phyloP scores from a whole-genome alignment of 2,113 vertebrate species.

The Aphelocoma coerulescens region DNA sequence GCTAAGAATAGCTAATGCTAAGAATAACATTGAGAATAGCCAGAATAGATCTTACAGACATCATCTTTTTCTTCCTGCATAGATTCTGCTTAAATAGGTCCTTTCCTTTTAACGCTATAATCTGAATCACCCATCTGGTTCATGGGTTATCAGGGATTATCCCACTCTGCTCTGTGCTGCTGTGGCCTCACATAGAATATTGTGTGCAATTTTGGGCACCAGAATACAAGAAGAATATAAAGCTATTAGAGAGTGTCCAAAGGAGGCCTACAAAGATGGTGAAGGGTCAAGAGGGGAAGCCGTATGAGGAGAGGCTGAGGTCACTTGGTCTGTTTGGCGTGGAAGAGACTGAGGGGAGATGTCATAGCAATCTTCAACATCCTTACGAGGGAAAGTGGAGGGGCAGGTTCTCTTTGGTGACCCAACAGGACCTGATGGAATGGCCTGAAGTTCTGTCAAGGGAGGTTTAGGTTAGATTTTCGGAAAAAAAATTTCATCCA shows the following conservation, averaged over 20 bases:
- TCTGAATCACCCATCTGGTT: neutral
- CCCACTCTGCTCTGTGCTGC: neutral
- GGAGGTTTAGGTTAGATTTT: neutral
- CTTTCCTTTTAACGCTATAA: neutral
- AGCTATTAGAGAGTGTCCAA: neutral
- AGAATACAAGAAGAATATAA: neutral
- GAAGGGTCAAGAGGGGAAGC: neutral
- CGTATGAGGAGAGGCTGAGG: neutral
- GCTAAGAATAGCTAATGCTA: conserved; percentile 1
- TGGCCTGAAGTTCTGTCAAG: neutral
- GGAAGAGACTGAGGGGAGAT: neutral
- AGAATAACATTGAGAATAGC: neutral
- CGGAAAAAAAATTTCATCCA: neutral
- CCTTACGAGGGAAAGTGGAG: neutral
- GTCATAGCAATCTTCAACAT: neutral
- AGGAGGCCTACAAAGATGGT: neutral
- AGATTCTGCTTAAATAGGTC: neutral
- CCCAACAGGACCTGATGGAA: neutral
- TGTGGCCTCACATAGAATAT: neutral
- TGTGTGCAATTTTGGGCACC: neutral
- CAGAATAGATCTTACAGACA: neutral
- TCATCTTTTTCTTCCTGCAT: neutral
- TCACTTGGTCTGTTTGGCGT: neutral
- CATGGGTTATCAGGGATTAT: neutral
- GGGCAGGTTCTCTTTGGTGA: neutral